Evolutionary conservation across 2,797 vertebrate genomes (phyloP), one percentile per base, ranked within the genome.

Genomic region (Pelobates cultripes): DNA sequence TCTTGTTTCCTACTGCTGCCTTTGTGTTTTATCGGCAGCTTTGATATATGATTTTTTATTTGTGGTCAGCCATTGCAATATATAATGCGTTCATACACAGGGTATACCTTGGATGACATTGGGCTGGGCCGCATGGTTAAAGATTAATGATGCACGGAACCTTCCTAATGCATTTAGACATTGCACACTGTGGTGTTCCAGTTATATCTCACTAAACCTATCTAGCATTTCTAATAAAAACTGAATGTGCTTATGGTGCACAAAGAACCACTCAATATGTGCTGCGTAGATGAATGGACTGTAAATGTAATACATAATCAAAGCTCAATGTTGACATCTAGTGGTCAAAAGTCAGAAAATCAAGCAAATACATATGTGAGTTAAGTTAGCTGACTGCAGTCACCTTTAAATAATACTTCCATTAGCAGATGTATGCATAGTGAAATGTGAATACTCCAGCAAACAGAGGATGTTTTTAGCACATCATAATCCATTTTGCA

Each of bases 171-270:
- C 77, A 64, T 70, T 79, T 72, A 79, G 76, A 83, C 72, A 44
- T 61, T 64, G 79, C 80, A 81, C 43, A 64, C 43, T 71, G 81
- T 63, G 66, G 53, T 71, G 81, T 75, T 78, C 81, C 81, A 79
- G 76, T 75, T 83, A 79, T 83, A 79, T 79, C 81, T 83, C 68
- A 74, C 63, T 79, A 79, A 79, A 75, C 67, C 77, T 79, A 71
- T 72, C 77, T 76, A 66, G 77, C 77, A 84, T 84, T 84, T 71
- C 72, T 84, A 79, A 84, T 84, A 84, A 84, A 84, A 84, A 84
- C 77, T 53, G 82, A 79, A 84, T 84, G 82, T 84, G 82, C 82
- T 79, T 84, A 79, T 83, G 57, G 44, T 70, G 73, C 82, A 79
- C 82, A 84, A 84, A 84, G 81, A 71, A 43, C 67, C 77, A 75